Percentiles rank a stretch among this genome's conserved stretches.
Evolutionary conservation across 2,888 invertebrate species (phyloP).

Genomic region (Diploptera punctata): DNA sequence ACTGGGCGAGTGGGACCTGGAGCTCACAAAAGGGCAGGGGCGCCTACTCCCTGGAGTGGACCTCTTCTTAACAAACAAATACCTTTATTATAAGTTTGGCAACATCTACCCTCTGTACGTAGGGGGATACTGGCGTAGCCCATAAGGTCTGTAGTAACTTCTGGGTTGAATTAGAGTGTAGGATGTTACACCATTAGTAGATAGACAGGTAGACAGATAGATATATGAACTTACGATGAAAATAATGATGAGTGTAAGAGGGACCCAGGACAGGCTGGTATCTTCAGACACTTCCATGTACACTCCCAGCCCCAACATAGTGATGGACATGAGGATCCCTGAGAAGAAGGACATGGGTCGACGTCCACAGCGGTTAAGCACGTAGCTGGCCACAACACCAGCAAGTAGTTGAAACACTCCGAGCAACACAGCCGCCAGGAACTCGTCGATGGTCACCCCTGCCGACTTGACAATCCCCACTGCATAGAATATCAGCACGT

Average conservation of each 20-base stretch:
- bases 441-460: neutral
- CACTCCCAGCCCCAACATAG: neutral
- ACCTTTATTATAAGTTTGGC: too few species aligned
- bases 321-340: neutral
- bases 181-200: too few species aligned
- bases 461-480: neutral
- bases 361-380: neutral
- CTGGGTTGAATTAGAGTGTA: too few species aligned
- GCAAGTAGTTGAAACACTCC: neutral
- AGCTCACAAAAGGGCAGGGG: too few species aligned
- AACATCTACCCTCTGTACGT: too few species aligned
- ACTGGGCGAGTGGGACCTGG: too few species aligned
- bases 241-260: conserved; percentile 56
- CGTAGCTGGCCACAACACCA: neutral
- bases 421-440: neutral
- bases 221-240: conserved; percentile 57
- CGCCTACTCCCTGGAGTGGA: too few species aligned
- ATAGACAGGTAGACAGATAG: too few species aligned
- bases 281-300: neutral
- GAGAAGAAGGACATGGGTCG: neutral
- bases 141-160: too few species aligned
- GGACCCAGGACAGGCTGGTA: conserved; percentile 51
- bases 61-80: too few species aligned
- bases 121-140: too few species aligned
- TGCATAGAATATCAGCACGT: neutral